Base-by-base conservation (phyloP, 2,888 invertebrate genomes). In the Melanargia galathea region DNA sequence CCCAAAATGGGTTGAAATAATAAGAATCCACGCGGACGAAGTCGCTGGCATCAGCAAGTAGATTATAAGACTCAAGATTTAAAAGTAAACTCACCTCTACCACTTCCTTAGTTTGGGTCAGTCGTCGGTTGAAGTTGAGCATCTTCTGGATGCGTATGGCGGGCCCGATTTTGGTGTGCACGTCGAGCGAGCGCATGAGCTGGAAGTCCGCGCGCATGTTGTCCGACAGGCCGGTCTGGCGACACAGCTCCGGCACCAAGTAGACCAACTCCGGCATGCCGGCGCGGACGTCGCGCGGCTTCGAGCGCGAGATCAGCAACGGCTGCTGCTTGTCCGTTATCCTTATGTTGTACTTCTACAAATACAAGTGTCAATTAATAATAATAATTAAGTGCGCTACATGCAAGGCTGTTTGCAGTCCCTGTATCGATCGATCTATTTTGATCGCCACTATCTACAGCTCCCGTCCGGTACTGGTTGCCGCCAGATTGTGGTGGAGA, bases 161-260 rank as follows among this genome's bases (percentile, higher is more conserved):
- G 0, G 98, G 97, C 0, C 92, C 92, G 0, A 98, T 92, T 49
- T 97, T 93, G 0, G 97, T 97, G 75, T 96, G 93, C 0, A 92
- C 87, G 0, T 94, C 94, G 66, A 98, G 87, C 0, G 95, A 94
- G 58, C 90, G 92, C 95, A 95, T 95, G 0, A 91, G 80, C 5
- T 80, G 85, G 75, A 94, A 95, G 75, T 94, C 89, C 4, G 78
- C 78, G 10, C 94, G 85, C 95, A 95, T 95, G 0, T 84, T 84
- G 58, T 95, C 95, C 0, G 94, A 94, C 0, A 97, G 81, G 0
- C 98, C 98, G 0, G 98, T 98, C 75, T 96, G 93, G 0, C 94
- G 93, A 71, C 97, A 97, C 51, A 98, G 83, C 84, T 98, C 97
- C 0, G 98, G 98, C 8, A 98, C 91, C 2, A 98, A 87, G 76